phyloP scores from a whole-genome alignment of 2,113 vertebrate genomes.

The Corythoichthys haematopterus region DNA sequence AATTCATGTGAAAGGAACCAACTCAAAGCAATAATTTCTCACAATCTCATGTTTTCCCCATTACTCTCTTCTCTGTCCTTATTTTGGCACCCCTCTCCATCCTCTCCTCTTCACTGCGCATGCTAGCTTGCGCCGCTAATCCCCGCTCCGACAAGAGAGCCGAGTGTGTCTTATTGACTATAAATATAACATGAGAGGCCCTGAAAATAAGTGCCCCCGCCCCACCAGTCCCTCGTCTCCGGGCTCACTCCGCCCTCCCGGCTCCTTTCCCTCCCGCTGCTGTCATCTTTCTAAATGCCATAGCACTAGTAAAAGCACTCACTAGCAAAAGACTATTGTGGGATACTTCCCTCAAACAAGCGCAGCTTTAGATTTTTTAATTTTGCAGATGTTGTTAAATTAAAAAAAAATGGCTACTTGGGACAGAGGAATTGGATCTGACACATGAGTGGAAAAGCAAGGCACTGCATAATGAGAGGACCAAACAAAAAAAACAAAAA shows the following conservation, averaged over 20 bases:
- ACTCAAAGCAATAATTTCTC: conserved; percentile 7
- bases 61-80: conserved; percentile 17
- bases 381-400: conserved; percentile 16
- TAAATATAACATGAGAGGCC: conserved; percentile 77
- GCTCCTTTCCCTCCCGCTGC: conserved; percentile 20
- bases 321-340: conserved; percentile 17
- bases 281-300: conserved; percentile 60
- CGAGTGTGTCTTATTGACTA: conserved; percentile 77
- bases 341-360: conserved; percentile 27
- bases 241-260: conserved; percentile 43
- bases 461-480: background rate
- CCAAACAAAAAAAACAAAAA: conserved; percentile 6
- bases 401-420: conserved; percentile 21
- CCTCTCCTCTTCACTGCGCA: conserved; percentile 39
- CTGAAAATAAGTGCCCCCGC: conserved; percentile 67
- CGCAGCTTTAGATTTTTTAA: conserved; percentile 37
- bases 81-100: conserved; percentile 21
- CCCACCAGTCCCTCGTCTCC: conserved; percentile 22
- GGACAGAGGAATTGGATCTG: conserved; percentile 14
- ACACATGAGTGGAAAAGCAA: background rate
- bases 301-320: conserved; percentile 32
- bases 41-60: conserved; percentile 12
- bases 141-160: conserved; percentile 67
- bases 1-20: background rate
- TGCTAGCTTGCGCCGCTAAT: conserved; percentile 70